Evolutionary conservation across 1,140 invertebrate species (phyloP).

Genomic region (Drosophila kurseongensis): DNA sequence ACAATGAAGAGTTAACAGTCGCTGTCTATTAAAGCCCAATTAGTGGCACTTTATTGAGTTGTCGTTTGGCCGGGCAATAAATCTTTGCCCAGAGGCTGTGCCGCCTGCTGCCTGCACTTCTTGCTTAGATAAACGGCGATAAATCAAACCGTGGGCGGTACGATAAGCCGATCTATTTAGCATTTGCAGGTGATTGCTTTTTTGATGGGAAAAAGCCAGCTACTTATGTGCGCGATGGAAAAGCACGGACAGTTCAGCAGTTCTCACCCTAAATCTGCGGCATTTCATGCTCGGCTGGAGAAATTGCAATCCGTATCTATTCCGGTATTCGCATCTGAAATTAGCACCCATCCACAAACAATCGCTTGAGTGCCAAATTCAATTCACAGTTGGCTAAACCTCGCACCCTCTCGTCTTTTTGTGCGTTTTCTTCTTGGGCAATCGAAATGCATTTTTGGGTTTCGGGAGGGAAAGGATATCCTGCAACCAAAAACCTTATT

Average conservation of each 20-base stretch:
- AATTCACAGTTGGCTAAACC: slow-evolving; percentile 66
- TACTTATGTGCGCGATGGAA: slow-evolving; percentile 17
- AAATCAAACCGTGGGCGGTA: slow-evolving; percentile 51
- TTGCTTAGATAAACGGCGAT: slow-evolving; percentile 52
- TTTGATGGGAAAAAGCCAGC: slow-evolving; percentile 16
- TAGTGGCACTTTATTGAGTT: slow-evolving; percentile 66
- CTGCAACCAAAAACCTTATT: slow-evolving; percentile 61
- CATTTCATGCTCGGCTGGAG: slow-evolving; percentile 27
- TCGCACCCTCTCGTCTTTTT: slow-evolving; percentile 38
- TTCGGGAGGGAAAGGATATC: slow-evolving; percentile 58
- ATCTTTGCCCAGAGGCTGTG: slow-evolving; percentile 40
- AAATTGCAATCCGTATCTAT: slow-evolving; percentile 48
- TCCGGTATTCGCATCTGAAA: slow-evolving; percentile 39
- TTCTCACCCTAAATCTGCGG: slow-evolving; percentile 32
- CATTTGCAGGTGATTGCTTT: slow-evolving; percentile 47
- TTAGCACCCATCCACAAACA: slow-evolving; percentile 38
- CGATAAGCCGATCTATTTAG: slow-evolving; percentile 50
- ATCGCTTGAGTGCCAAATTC: slow-evolving; percentile 41
- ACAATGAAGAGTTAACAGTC: slow-evolving; percentile 53
- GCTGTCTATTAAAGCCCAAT: slow-evolving; percentile 69
- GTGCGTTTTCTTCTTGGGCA: slow-evolving; percentile 24
- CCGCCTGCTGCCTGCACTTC: slow-evolving; percentile 24
- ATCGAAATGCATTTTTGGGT: slow-evolving; percentile 58
- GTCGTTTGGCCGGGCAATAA: slow-evolving; percentile 49
- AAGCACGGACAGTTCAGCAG: slow-evolving; percentile 11